phyloP scores from a whole-genome alignment of 2,888 invertebrate genomes.

The Pterostichus niger region DNA sequence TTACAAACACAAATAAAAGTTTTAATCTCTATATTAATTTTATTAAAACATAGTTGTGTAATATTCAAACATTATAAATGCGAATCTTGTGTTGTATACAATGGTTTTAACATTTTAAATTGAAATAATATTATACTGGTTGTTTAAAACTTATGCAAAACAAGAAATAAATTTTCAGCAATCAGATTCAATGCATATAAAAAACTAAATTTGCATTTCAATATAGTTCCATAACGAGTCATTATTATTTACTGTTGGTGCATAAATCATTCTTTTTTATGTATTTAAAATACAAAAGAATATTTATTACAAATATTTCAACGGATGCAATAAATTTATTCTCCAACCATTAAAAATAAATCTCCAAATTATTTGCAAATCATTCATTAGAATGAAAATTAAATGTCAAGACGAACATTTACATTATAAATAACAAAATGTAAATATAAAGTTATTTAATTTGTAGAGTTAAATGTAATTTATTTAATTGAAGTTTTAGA shows the following conservation, averaged over 20 bases:
- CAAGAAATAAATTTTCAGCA: conserved; percentile 42
- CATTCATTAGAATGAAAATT: conserved; percentile 9
- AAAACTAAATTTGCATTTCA: conserved; percentile 53
- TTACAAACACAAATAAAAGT: too few relatives aligned
- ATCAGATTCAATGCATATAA: conserved; percentile 37
- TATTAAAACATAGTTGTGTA: too few relatives aligned
- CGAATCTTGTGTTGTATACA: not conserved
- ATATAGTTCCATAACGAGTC: conserved; percentile 60
- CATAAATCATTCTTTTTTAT: conserved; percentile 40
- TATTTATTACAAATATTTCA: conserved; percentile 31
- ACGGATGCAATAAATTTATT: conserved; percentile 40
- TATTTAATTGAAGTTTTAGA: not conserved
- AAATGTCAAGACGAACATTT: conserved; percentile 9
- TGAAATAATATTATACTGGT: conserved; percentile 3
- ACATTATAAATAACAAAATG: not conserved
- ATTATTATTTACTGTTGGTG: conserved; percentile 51
- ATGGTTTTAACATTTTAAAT: not conserved
- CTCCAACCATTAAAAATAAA: conserved; percentile 19
- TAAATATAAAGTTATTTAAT: not conserved
- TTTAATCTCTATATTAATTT: too few relatives aligned
- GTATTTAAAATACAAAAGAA: conserved; percentile 38
- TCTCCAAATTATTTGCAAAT: conserved; percentile 23
- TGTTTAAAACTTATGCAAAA: conserved; percentile 26
- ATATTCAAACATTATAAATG: not conserved
- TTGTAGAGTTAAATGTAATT: not conserved